Evolutionary conservation across 2,888 invertebrate species (phyloP).

Genomic region (Neria commutata): DNA sequence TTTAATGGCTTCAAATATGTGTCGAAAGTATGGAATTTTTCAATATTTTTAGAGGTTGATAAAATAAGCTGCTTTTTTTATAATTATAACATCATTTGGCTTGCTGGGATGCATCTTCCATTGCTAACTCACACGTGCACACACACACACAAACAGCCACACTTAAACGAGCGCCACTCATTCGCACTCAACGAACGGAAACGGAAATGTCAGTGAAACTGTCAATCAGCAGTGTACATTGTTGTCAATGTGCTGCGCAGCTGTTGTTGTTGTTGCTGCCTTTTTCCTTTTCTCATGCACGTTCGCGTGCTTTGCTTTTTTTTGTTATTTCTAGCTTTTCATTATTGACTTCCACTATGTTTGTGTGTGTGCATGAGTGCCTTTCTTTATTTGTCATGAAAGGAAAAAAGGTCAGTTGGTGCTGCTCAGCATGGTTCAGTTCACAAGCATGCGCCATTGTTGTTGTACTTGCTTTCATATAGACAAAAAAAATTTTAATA

Average conservation of each 20-base stretch:
- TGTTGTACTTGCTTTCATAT: too few species aligned
- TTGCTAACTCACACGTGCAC: too few species aligned
- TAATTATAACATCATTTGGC: too few species aligned
- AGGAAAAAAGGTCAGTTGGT: not conserved
- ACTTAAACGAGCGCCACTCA: not conserved
- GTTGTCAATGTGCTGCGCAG: constrained; percentile 21
- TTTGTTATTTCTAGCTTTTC: not conserved
- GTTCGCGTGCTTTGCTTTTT: not conserved
- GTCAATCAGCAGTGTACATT: not conserved
- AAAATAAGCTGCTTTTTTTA: too few species aligned
- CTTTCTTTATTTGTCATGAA: too few species aligned
- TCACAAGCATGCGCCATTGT: not conserved
- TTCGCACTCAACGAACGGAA: constrained; percentile 5
- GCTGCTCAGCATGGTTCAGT: not conserved
- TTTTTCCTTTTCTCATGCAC: not conserved
- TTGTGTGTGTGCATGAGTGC: not conserved
- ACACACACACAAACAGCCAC: not conserved
- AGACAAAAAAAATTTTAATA: too few species aligned
- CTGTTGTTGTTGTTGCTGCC: not conserved
- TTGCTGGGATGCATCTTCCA: too few species aligned
- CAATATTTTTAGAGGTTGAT: too few species aligned
- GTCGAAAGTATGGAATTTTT: too few species aligned
- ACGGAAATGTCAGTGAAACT: constrained; percentile 15
- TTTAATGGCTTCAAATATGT: too few species aligned
- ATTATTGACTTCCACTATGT: not conserved